phyloP scores from a whole-genome alignment of 2,113 vertebrate species.

The Eulemur macaco region DNA sequence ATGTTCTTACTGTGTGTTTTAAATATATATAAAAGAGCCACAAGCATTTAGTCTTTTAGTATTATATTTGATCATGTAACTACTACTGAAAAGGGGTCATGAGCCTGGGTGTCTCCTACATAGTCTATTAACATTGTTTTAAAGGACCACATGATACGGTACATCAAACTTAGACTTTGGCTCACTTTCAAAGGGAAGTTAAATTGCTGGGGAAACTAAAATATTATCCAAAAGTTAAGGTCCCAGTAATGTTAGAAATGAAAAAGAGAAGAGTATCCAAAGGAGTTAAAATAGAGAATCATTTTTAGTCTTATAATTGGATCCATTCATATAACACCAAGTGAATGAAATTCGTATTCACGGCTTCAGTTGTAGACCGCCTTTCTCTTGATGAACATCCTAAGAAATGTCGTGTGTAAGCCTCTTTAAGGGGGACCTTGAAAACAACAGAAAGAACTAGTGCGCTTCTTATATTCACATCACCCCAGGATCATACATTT shows the following conservation, averaged over 20 bases:
- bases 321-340: neutral
- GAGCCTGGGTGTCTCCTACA: neutral
- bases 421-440: neutral
- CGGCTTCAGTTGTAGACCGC: neutral
- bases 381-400: neutral
- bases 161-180: neutral
- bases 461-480: neutral
- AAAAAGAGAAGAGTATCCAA: neutral
- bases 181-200: constrained; percentile 27
- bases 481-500: neutral
- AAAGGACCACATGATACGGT: neutral
- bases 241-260: neutral
- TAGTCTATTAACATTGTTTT: neutral
- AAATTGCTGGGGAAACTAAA: neutral
- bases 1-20: constrained; percentile 77
- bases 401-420: neutral
- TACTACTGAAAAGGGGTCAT: neutral
- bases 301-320: neutral
- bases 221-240: neutral
- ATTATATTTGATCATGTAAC: constrained; percentile 67
- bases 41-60: constrained; percentile 73
- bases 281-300: neutral
- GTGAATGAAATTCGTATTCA: neutral
- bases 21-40: constrained; percentile 77
- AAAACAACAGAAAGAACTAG: neutral